Evolutionary conservation across 2,113 vertebrate species (phyloP).

Genomic region (Miniopterus natalensis): DNA sequence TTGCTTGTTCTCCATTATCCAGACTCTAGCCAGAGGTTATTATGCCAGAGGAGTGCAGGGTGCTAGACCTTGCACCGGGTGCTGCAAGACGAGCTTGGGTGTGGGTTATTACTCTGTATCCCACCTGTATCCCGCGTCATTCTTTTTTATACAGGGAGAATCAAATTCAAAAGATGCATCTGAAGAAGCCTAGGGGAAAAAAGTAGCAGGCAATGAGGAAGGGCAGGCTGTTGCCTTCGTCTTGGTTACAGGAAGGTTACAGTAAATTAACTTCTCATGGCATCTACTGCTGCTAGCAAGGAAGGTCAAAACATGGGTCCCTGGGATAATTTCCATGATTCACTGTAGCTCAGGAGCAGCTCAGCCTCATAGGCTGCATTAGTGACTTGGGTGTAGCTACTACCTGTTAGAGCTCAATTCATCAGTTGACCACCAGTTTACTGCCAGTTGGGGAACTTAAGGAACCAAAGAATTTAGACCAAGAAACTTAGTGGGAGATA

Average conservation of each 20-base stretch:
- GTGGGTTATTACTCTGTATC: neutral
- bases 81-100: neutral
- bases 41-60: neutral
- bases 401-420: neutral
- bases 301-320: neutral
- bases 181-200: neutral
- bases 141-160: constrained; percentile 21
- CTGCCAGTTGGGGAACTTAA: neutral
- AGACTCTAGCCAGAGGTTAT: neutral
- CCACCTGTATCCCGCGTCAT: neutral
- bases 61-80: neutral
- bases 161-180: neutral
- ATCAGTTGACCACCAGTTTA: neutral
- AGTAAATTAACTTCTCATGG: neutral
- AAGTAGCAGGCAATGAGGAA: neutral
- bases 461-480: neutral
- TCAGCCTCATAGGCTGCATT: neutral
- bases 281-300: neutral
- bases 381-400: neutral
- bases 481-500: constrained; percentile 10
- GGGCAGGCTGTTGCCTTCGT: neutral
- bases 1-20: neutral
- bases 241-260: neutral
- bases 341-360: neutral
- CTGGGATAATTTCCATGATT: neutral